A percentile compares a stretch with the other conserved stretches of the same genome.
Evolutionary conservation across 1,140 invertebrate species (phyloP).

Genomic region (Pissodes strobi): DNA sequence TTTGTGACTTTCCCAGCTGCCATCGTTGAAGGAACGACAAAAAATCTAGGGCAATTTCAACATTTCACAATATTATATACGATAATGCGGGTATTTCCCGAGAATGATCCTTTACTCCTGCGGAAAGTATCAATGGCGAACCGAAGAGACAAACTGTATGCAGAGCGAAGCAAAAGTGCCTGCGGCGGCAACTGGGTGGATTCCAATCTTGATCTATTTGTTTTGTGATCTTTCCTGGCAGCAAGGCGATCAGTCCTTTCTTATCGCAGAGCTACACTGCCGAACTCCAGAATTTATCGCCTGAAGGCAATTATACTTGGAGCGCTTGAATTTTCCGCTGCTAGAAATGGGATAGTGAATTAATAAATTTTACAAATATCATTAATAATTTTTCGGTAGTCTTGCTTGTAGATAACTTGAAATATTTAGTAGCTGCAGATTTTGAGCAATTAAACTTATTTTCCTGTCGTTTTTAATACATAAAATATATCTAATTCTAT

Average conservation of each 20-base stretch:
- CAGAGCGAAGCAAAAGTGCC: constrained; percentile 49
- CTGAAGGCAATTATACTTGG: constrained; percentile 46
- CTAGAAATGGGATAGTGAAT: constrained; percentile 1
- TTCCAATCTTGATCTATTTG: constrained; percentile 57
- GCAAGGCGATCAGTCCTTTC: constrained; percentile 51
- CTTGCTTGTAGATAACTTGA: too few species aligned
- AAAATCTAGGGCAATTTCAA: too few species aligned
- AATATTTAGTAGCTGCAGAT: too few species aligned
- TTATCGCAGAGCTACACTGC: constrained; percentile 50
- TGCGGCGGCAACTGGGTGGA: constrained; percentile 43
- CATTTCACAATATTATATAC: too few species aligned
- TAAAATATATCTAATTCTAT: too few species aligned
- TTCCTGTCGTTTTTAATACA: too few species aligned
- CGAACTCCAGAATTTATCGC: constrained; percentile 42
- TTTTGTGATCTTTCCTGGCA: constrained; percentile 55
- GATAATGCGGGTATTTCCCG: too few species aligned
- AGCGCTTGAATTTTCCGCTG: constrained; percentile 36
- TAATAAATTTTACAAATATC: too few species aligned
- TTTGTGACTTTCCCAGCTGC: too few species aligned
- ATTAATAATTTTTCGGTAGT: too few species aligned
- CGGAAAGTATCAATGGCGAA: background rate
- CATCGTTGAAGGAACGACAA: too few species aligned
- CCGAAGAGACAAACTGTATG: constrained; percentile 44
- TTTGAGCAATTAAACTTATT: too few species aligned
- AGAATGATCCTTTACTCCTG: background rate